Evolutionary conservation across 1,140 invertebrate species (phyloP).

Genomic region (Psix sp.): DNA sequence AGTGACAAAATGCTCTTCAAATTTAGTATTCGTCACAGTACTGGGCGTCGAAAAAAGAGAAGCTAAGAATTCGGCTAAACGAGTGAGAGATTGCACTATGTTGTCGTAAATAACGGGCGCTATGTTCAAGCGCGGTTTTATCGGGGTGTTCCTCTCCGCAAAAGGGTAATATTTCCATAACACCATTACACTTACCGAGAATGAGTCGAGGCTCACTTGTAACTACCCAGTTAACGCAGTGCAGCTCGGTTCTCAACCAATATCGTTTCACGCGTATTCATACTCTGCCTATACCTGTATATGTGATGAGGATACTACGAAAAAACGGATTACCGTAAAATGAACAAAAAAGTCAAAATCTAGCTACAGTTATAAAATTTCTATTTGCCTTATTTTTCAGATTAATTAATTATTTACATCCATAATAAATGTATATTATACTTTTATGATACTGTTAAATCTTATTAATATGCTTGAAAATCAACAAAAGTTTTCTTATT

Average conservation of each 20-base stretch:
- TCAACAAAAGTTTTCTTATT: too few species aligned
- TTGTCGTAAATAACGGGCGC: slow-evolving; percentile 66
- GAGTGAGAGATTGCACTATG: slow-evolving; percentile 65
- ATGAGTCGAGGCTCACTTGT: slow-evolving; percentile 57
- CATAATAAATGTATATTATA: too few species aligned
- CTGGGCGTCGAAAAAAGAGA: slow-evolving; percentile 14
- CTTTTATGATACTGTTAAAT: too few species aligned
- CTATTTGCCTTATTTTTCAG: slow-evolving; percentile 70
- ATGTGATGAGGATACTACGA: slow-evolving; percentile 5
- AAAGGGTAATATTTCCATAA: slow-evolving; percentile 70
- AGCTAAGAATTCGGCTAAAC: slow-evolving; percentile 40
- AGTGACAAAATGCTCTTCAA: too few species aligned
- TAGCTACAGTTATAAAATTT: slow-evolving; percentile 70
- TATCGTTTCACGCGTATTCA: slow-evolving; percentile 48
- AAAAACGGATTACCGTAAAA: slow-evolving; percentile 55
- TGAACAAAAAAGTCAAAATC: slow-evolving; percentile 48
- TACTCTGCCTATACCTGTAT: slow-evolving; percentile 7
- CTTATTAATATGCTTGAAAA: too few species aligned
- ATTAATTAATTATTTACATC: slow-evolving; percentile 65
- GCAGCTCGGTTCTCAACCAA: slow-evolving; percentile 52
- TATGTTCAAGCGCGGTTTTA: slow-evolving; percentile 64
- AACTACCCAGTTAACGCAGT: slow-evolving; percentile 68
- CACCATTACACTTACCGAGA: slow-evolving; percentile 71
- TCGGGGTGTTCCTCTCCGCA: slow-evolving; percentile 62
- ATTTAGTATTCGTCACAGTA: slow-evolving; percentile 29